These are phyloP conservation scores for Halcyon senegalensis DNA, from an alignment of 2,113 vertebrate genomes.

Conservation along the genomic window DNA sequence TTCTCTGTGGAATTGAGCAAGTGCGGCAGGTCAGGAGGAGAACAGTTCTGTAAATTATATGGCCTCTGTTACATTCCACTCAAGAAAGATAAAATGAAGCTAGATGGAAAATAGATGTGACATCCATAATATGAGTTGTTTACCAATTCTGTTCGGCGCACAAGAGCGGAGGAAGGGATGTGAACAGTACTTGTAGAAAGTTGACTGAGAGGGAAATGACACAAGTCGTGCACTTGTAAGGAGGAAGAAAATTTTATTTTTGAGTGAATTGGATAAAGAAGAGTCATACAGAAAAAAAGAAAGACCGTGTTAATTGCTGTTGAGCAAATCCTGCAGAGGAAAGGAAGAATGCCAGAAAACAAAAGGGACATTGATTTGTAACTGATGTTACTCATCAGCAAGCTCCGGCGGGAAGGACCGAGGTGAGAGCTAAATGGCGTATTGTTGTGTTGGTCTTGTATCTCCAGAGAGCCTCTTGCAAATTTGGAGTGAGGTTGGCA, in stretches of 20 bases:
- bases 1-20: slow-evolving; percentile 35
- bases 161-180: background rate
- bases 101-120: slow-evolving; percentile 69
- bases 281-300: background rate
- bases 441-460: background rate
- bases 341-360: slow-evolving; percentile 9
- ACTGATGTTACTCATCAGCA: background rate
- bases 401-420: background rate
- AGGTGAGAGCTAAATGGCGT: slow-evolving; percentile 13
- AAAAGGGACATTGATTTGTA: slow-evolving; percentile 27
- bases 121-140: slow-evolving; percentile 55
- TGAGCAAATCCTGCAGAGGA: slow-evolving; percentile 19
- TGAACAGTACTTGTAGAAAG: slow-evolving; percentile 1
- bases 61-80: slow-evolving; percentile 48
- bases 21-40: slow-evolving; percentile 49
- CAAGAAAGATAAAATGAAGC: slow-evolving; percentile 62
- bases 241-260: background rate
- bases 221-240: background rate
- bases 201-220: slow-evolving; percentile 18
- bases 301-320: slow-evolving; percentile 1
- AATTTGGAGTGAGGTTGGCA: background rate
- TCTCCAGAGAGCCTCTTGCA: background rate
- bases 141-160: background rate
- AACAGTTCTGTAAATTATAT: slow-evolving; percentile 47
- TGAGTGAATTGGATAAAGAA: slow-evolving; percentile 2